Evolutionary conservation across 2,113 vertebrate species (phyloP).

Genomic region (Castor canadensis): DNA sequence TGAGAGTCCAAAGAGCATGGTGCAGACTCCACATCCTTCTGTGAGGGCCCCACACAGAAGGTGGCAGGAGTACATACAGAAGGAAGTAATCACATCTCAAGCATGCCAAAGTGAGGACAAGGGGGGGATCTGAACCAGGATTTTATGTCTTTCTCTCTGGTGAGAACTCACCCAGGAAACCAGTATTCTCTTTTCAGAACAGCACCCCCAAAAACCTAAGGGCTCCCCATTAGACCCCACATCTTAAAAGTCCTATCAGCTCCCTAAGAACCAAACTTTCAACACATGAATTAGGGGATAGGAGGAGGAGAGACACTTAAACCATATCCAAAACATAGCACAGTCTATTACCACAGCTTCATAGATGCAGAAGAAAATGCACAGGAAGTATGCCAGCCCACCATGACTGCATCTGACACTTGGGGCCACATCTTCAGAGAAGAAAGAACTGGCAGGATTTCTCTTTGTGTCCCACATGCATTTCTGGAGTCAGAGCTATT

Average conservation of each 20-base stretch:
- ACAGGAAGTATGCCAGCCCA: background rate
- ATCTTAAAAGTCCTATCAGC: background rate
- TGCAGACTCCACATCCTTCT: background rate
- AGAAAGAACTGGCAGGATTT: background rate
- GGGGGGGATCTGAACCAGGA: fast-evolving
- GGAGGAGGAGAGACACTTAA: background rate
- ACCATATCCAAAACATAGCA: background rate
- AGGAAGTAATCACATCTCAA: background rate
- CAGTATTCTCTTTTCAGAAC: background rate
- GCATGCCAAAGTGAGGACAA: background rate
- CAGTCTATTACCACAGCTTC: background rate
- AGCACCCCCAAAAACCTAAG: background rate
- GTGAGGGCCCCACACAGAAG: background rate
- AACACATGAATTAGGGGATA: background rate
- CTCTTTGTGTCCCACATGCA: background rate
- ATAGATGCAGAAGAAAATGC: background rate
- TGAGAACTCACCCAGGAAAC: background rate
- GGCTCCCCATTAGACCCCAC: no score
- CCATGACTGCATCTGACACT: background rate
- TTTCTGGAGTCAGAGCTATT: background rate
- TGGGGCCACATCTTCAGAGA: background rate
- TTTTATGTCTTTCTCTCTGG: background rate
- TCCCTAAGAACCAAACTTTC: background rate
- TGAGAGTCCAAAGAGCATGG: background rate
- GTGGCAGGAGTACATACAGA: background rate